Base-by-base conservation (phyloP, 2,888 invertebrate species). In the Alviniconcha strummeri region DNA sequence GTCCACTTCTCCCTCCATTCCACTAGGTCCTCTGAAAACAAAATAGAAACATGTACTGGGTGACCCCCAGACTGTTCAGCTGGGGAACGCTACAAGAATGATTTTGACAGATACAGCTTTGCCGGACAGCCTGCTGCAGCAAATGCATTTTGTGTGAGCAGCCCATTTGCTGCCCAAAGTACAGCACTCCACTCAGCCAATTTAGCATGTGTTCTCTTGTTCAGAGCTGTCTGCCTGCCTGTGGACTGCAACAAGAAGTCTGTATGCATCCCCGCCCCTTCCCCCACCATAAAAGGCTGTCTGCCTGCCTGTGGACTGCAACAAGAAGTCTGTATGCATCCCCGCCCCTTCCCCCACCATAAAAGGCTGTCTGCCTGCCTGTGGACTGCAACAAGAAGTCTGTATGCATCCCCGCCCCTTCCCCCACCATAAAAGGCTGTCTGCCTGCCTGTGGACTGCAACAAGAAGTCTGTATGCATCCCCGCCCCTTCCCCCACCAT, bases 1-100 rank as follows among this genome's bases (percentile, higher is more conserved):
- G 72, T 85, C 82, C 11, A 85, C 86, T 78, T 83, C 84, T 3
- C 52, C 76, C 4, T 60, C 60, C 57, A n/a, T 52, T 36, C 36
- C 52, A 74, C 9, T 54, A 5, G 11, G 52, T 74, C 74, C 74
- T 36, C 74, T 74, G 74, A 13, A 74, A 74, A 74, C 52, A 11
- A 74, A 15, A 71, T 19, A 71, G 8, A 71, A 64, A 64, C 64
- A 64, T 9, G 15, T 64, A 64, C 9, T 64, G 15, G 9, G 9
- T 64, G 11, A 64, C 9, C 9, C 15, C 64, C 64, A 64, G 11
- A 64, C 15, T 15, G 9, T 64, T 64, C 64, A 4, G 64, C 15
- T 64, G 64, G 15, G 64, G 64, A 64, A 15, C 9, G 15, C 64
- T 13, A 64, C 64, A 64, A 64, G 9, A 15, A 64, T 64, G 15